Evolutionary conservation across 2,113 vertebrate species (phyloP), one percentile per base, ranked within the genome.

Genomic region (Lophura nycthemera): DNA sequence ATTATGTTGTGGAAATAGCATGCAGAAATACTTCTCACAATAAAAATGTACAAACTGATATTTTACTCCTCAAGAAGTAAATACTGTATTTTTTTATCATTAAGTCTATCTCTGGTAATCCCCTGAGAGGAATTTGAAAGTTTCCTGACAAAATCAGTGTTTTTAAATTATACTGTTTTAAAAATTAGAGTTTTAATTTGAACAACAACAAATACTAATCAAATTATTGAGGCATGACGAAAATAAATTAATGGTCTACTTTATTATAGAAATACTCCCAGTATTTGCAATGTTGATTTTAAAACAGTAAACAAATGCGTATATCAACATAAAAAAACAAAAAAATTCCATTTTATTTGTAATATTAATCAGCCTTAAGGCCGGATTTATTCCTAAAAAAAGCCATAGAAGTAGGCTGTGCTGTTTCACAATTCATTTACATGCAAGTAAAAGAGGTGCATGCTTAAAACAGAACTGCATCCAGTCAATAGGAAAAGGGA

Each of bases 191-290:
- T 27, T 96, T 95, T 70, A 61, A 96, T 86, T 93, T 95, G 72
- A 97, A 66, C 74, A 96, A 83, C 50, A 96, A 1, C 73, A 78
- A 54, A 82, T 66, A 91, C 32, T 90, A 88, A 97, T 52, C 67
- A 79, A 93, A 96, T 95, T 96, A 91, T 73, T 43, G 76, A 93
- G 79, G 83, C 83, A 84, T 79, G 72, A 67, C 10, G 1, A 86
- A 96, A 95, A 93, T 90, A 93, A 96, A 89, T 92, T 92, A 93
- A 84, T 80, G 45, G 57, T 92, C 70, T 90, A 50, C 36, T 95
- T 89, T 47, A 73, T 79, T 74, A 82, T 16, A 93, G 80, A 92
- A 89, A 84, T 45, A 66, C 61, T 94, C 65, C 64, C 67, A 67
- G 65, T 86, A 89, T 92, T 96, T 95, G 83, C 83, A 94, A 85